Percentiles rank a stretch among this genome's conserved stretches.
phyloP scores from a whole-genome alignment of 1,140 invertebrate genomes.

The Grapholita molesta region DNA sequence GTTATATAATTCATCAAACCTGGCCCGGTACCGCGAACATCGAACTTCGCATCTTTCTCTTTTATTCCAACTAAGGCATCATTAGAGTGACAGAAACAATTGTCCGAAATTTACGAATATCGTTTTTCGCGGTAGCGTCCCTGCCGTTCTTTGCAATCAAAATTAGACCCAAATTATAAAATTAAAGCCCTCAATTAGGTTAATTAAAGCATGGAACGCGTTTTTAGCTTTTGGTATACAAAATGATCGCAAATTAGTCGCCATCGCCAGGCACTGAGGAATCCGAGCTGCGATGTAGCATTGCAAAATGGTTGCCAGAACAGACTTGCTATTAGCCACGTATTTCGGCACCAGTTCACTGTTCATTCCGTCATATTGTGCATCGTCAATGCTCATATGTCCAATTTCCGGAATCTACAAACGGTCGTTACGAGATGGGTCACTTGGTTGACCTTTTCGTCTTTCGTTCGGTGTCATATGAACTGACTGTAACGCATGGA shows the following conservation, averaged over 20 bases:
- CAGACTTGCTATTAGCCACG: neutral
- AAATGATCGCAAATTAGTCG: constrained; percentile 33
- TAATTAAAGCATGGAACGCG: constrained; percentile 26
- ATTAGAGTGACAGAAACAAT: too few species aligned
- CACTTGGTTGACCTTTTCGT: neutral
- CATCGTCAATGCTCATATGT: neutral
- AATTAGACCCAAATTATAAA: constrained; percentile 41
- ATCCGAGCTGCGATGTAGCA: constrained; percentile 30
- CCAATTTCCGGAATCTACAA: constrained; percentile 1
- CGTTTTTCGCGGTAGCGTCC: too few species aligned
- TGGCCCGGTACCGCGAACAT: too few species aligned
- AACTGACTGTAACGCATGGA: neutral
- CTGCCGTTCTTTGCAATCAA: neutral
- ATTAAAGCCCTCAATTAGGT: constrained; percentile 30
- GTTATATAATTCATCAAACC: neutral
- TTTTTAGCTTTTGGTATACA: constrained; percentile 28
- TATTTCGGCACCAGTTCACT: constrained; percentile 7
- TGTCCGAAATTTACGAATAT: too few species aligned
- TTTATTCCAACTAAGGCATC: too few species aligned
- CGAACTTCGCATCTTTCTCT: too few species aligned
- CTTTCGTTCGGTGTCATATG: constrained; percentile 8
- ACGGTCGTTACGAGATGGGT: constrained; percentile 7
- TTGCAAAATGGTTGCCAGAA: constrained; percentile 15
- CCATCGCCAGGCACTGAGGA: constrained; percentile 38
- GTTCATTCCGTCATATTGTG: neutral